These are phyloP conservation scores for Leuciscus idus DNA, from an alignment of 2,113 vertebrate genomes.

Conservation along the genomic window DNA sequence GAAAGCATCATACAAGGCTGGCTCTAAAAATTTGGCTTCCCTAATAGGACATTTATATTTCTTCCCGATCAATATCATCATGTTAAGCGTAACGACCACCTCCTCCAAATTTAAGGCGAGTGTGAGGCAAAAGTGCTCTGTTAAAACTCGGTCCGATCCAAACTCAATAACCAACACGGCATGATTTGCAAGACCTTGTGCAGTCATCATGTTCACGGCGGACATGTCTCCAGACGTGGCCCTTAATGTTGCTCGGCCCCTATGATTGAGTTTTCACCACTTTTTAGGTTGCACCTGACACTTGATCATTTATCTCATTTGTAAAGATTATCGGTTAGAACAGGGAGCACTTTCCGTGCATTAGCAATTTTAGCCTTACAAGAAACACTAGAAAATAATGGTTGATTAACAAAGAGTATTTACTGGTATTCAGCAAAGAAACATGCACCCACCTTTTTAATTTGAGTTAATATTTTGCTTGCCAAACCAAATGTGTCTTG, in stretches of 20 bases:
- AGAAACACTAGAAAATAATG: constrained; percentile 69
- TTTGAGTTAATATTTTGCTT: constrained; percentile 64
- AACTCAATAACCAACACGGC: constrained; percentile 76
- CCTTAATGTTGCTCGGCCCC: constrained; percentile 88
- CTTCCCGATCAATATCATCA: constrained; percentile 27
- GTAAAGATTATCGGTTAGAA: constrained; percentile 91
- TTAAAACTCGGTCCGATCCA: constrained; percentile 76
- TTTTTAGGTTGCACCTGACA: constrained; percentile 96
- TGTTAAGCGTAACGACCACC: constrained; percentile 29
- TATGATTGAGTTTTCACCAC: constrained; percentile 97
- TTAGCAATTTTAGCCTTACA: constrained; percentile 74
- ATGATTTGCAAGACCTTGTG: constrained; percentile 69
- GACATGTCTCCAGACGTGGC: constrained; percentile 75
- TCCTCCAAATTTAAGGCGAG: constrained; percentile 64
- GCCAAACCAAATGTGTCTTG: constrained; percentile 60
- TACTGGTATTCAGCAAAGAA: constrained; percentile 58
- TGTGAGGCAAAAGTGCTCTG: constrained; percentile 72
- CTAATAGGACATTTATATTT: constrained; percentile 26
- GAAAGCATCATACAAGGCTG: constrained; percentile 11
- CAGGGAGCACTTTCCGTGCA: constrained; percentile 76
- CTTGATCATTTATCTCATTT: constrained; percentile 96
- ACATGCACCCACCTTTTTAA: constrained; percentile 59
- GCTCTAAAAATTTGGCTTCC: constrained; percentile 1
- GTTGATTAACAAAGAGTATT: constrained; percentile 63
- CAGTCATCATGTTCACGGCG: constrained; percentile 74